These are phyloP conservation scores for Mus pahari DNA, from an alignment of 2,113 vertebrate species.

Conservation along the genomic window DNA sequence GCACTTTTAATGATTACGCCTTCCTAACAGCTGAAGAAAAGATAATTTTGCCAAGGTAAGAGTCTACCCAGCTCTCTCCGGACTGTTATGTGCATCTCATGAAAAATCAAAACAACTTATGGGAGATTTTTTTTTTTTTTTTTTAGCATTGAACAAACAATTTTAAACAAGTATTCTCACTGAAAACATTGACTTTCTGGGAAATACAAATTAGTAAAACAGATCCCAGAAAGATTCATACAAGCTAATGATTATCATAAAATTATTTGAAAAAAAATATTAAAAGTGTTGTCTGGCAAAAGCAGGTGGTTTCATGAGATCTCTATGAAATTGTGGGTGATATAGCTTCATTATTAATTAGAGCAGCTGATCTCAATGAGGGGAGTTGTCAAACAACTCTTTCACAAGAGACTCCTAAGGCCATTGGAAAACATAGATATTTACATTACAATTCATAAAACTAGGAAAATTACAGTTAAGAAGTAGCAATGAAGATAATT, in stretches of 20 bases:
- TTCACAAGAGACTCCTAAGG: not conserved
- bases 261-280: constrained; percentile 42
- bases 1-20: constrained; percentile 98
- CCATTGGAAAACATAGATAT: not conserved
- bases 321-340: constrained; percentile 8
- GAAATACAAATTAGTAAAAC: constrained; percentile 51
- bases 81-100: not conserved
- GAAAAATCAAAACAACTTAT: constrained; percentile 37
- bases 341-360: not conserved
- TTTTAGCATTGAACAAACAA: constrained; percentile 24
- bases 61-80: not conserved
- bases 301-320: not conserved
- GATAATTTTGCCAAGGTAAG: constrained; percentile 97
- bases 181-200: constrained; percentile 34
- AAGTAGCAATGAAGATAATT: not conserved
- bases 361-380: not conserved
- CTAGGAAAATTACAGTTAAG: not conserved
- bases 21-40: constrained; percentile 96
- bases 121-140: constrained; percentile 9
- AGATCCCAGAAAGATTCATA: not conserved
- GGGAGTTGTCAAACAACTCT: too few relatives aligned
- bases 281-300: not conserved
- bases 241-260: not conserved
- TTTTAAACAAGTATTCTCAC: constrained; percentile 40
- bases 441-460: not conserved